phyloP scores from a whole-genome alignment of 2,888 invertebrate species.

The Apamea sordens region DNA sequence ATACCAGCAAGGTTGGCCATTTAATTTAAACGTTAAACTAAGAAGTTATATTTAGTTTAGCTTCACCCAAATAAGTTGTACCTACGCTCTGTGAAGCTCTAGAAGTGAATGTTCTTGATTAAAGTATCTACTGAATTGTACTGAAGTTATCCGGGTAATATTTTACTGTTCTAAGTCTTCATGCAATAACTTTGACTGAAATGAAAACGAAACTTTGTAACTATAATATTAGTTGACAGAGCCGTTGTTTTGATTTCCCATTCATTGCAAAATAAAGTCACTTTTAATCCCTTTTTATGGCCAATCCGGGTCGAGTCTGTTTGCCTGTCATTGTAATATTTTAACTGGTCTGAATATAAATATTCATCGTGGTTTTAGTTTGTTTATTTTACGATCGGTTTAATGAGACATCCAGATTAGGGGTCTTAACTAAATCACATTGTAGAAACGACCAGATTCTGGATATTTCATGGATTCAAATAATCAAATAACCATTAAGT shows the following conservation, averaged over 20 bases:
- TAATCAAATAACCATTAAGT: constrained; percentile 68
- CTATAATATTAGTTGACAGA: constrained; percentile 11
- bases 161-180: constrained; percentile 20
- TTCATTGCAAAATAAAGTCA: constrained; percentile 42
- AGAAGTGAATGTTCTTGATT: constrained; percentile 51
- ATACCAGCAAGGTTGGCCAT: constrained; percentile 54
- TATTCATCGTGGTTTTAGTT: constrained; percentile 49
- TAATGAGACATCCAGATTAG: constrained; percentile 56
- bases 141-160: constrained; percentile 22
- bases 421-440: constrained; percentile 57
- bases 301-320: constrained; percentile 46
- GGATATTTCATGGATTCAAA: constrained; percentile 61
- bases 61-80: constrained; percentile 30
- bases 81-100: constrained; percentile 35
- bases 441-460: constrained; percentile 42
- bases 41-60: constrained; percentile 43
- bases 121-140: constrained; percentile 28
- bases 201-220: constrained; percentile 9
- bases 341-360: constrained; percentile 55
- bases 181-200: constrained; percentile 13
- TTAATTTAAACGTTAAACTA: constrained; percentile 50
- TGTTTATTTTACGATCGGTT: constrained; percentile 58
- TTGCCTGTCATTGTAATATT: constrained; percentile 51
- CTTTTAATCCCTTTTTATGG: constrained; percentile 56
- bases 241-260: constrained; percentile 52